phyloP scores from a whole-genome alignment of 2,888 invertebrate genomes.

The Lithosia quadra region DNA sequence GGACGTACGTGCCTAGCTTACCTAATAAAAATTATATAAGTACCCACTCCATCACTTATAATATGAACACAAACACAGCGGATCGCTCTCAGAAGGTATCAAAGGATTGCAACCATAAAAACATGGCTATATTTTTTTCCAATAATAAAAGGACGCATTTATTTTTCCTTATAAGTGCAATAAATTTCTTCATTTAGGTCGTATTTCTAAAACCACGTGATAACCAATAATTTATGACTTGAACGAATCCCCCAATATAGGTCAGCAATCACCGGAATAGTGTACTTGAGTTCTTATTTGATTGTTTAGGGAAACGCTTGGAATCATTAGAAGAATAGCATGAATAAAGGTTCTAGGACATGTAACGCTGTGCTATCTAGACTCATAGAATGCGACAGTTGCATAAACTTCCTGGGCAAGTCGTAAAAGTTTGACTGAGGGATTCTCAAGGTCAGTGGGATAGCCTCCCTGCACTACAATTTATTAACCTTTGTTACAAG shows the following conservation, averaged over 20 bases:
- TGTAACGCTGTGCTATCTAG: not conserved
- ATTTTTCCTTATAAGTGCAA: conserved; percentile 58
- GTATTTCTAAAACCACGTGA: conserved; percentile 58
- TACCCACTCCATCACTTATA: not conserved
- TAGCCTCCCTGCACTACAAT: too few species aligned
- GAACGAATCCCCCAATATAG: conserved; percentile 50
- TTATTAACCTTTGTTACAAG: too few species aligned
- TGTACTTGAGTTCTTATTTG: conserved; percentile 49
- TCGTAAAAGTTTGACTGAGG: too few species aligned
- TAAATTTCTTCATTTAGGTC: conserved; percentile 60
- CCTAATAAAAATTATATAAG: not conserved
- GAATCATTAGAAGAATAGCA: not conserved
- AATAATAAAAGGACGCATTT: conserved; percentile 46
- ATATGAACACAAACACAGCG: not conserved
- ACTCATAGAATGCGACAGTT: too few species aligned
- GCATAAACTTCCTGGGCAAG: too few species aligned
- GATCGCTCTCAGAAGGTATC: not conserved
- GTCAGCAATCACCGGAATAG: conserved; percentile 62
- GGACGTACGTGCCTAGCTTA: not conserved
- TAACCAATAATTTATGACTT: conserved; percentile 61
- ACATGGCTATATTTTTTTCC: conserved; percentile 29
- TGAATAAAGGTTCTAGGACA: not conserved
- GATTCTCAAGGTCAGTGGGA: too few species aligned
- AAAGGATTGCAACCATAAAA: conserved; percentile 29
- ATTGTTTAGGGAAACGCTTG: not conserved